A percentile compares a stretch with the other conserved stretches of the same genome.
Evolutionary conservation across 2,888 invertebrate genomes (phyloP).

Genomic region (Tuta absoluta): DNA sequence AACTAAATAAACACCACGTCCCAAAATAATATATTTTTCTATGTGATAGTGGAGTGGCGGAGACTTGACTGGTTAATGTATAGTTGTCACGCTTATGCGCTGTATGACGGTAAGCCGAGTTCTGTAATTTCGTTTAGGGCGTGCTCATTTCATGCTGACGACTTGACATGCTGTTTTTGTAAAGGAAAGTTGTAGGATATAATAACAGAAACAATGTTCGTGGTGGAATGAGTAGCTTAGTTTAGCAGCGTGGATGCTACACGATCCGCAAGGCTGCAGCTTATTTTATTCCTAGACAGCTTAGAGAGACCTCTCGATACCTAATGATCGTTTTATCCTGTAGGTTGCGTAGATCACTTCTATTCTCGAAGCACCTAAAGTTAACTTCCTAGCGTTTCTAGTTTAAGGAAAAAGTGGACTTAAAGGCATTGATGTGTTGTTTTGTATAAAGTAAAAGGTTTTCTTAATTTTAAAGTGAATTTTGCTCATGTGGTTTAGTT

Average conservation of each 20-base stretch:
- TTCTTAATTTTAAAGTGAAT: slow-evolving; percentile 1
- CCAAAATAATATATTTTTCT: slow-evolving; percentile 70
- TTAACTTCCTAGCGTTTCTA: slow-evolving; percentile 55
- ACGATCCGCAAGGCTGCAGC: slow-evolving; percentile 70
- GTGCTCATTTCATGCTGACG: not conserved
- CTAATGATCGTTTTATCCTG: slow-evolving; percentile 46
- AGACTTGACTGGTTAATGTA: slow-evolving; percentile 31
- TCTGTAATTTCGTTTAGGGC: slow-evolving; percentile 1
- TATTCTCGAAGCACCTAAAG: slow-evolving; percentile 56
- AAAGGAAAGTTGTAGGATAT: not conserved
- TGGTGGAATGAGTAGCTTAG: slow-evolving; percentile 37
- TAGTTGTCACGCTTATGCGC: slow-evolving; percentile 55
- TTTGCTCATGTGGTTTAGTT: slow-evolving; percentile 18
- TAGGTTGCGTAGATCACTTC: slow-evolving; percentile 60
- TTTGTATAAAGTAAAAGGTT: slow-evolving; percentile 32
- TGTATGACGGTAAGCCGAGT: slow-evolving; percentile 35
- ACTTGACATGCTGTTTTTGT: slow-evolving; percentile 5
- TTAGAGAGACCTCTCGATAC: slow-evolving; percentile 46
- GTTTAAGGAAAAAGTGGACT: slow-evolving; percentile 44
- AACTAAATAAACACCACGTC: slow-evolving; percentile 25
- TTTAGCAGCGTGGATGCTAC: slow-evolving; percentile 58
- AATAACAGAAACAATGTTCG: slow-evolving; percentile 16
- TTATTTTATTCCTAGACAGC: slow-evolving; percentile 53
- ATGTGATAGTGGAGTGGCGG: slow-evolving; percentile 52
- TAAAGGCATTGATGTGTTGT: slow-evolving; percentile 45